Evolutionary conservation across 2,113 vertebrate species (phyloP).

Genomic region (Caranx ignobilis): DNA sequence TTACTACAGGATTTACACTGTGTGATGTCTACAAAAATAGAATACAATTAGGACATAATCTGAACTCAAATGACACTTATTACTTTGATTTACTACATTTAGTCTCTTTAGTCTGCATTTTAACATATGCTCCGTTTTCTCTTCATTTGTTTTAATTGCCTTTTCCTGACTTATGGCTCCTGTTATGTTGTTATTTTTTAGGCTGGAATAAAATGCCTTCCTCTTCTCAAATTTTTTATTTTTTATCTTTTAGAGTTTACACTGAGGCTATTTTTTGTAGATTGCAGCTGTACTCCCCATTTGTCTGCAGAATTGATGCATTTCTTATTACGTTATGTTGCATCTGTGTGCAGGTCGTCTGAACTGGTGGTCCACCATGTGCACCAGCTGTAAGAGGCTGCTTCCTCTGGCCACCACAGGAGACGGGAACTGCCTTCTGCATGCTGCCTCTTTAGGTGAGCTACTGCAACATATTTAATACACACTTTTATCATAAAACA

Average conservation of each 20-base stretch:
- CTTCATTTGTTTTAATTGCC: neutral
- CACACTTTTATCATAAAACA: neutral
- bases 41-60: neutral
- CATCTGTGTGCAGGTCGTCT: constrained; percentile 88
- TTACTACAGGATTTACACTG: neutral
- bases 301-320: neutral
- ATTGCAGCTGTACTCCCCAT: neutral
- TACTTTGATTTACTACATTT: neutral
- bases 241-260: neutral
- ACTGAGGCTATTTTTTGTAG: neutral
- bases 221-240: neutral
- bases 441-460: constrained; percentile 97
- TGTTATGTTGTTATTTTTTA: neutral
- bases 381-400: constrained; percentile 96
- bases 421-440: constrained; percentile 98
- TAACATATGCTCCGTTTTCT: neutral
- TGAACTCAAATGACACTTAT: neutral
- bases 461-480: neutral
- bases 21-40: neutral
- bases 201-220: neutral
- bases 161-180: neutral
- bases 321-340: neutral
- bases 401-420: constrained; percentile 97
- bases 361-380: constrained; percentile 98
- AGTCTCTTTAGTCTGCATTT: neutral